A percentile compares a stretch with the other conserved stretches of the same genome.
Evolutionary conservation across 2,113 vertebrate genomes (phyloP).

Genomic region (Cranoglanis bouderius): DNA sequence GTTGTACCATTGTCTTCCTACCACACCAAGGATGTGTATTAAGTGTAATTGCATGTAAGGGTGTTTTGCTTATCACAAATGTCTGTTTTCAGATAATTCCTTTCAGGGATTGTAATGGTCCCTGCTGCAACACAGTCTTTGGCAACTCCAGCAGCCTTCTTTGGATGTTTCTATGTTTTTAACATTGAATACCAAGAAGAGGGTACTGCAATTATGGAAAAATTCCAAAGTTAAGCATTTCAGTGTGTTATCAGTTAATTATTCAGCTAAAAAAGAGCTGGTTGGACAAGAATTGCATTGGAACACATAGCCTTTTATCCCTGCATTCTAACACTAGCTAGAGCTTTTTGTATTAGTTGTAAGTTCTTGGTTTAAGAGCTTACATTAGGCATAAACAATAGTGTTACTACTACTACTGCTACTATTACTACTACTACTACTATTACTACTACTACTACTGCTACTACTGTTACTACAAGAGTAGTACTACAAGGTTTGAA

Average conservation of each 20-base stretch:
- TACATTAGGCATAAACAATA: not conserved
- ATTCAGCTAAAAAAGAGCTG: not conserved
- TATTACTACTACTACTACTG: not conserved
- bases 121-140: not conserved
- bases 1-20: not conserved
- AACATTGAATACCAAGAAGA: not conserved
- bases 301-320: not conserved
- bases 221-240: not conserved
- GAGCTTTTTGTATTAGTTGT: not conserved
- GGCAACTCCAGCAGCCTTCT: not conserved
- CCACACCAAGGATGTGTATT: not conserved
- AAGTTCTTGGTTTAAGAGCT: not conserved
- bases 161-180: not conserved
- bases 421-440: not conserved
- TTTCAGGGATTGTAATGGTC: not conserved
- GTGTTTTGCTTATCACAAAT: not conserved
- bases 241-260: not conserved
- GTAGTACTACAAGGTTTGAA: not conserved
- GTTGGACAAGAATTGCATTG: not conserved
- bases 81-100: not conserved
- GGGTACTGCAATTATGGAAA: not conserved
- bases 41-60: not conserved
- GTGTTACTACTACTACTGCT: not conserved
- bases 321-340: not conserved
- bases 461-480: not conserved